Evolutionary conservation across 2,888 invertebrate species (phyloP), one percentile per base, ranked within the genome.

Genomic region (Seira musarum): DNA sequence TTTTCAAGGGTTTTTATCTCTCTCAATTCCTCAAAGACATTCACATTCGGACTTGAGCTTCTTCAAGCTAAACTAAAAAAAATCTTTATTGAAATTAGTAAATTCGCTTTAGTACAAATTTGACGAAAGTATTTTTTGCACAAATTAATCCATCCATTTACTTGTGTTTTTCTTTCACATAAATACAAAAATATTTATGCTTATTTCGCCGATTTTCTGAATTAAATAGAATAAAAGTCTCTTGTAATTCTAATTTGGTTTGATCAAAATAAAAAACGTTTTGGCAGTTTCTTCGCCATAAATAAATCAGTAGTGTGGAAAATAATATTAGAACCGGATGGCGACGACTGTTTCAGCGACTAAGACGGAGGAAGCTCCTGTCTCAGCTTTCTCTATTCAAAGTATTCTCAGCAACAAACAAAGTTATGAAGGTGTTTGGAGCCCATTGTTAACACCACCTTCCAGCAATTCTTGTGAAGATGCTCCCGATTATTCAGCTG

Each of bases 361-460:
- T 46, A 84, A 84, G 66, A 40, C 82, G 8, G 86, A 85, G 6
- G 83, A 85, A 53, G 75, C 70, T 69, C 73, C 84, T 0, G 79
- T 84, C 0, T 86, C 87, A 2, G 86, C 87, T 22, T 88, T 88
- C 79, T 88, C 88, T 30, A 88, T 88, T 68, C 86, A 88, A 67
- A 88, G 88, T 82, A 88, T 88, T 82, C 83, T 88, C 53, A 87
- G 85, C 24, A 86, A 84, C 65, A 86, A 87, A 65, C 82, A 80
- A 69, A 30, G 30, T 30, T 49, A n/a, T 13, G 86, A 85, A 63
- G 83, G 85, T 1, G 84, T 84, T 35, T 85, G 85, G 85, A 84
- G 83, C 35, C 83, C 85, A 15, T 80, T 86, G 30, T 35, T 85
- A 63, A 73, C 85, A 19, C 13, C 53, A 40, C 13, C 53, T 53